Evolutionary conservation across 2,797 vertebrate genomes (phyloP).

Genomic region (Malacoctenus gilli): DNA sequence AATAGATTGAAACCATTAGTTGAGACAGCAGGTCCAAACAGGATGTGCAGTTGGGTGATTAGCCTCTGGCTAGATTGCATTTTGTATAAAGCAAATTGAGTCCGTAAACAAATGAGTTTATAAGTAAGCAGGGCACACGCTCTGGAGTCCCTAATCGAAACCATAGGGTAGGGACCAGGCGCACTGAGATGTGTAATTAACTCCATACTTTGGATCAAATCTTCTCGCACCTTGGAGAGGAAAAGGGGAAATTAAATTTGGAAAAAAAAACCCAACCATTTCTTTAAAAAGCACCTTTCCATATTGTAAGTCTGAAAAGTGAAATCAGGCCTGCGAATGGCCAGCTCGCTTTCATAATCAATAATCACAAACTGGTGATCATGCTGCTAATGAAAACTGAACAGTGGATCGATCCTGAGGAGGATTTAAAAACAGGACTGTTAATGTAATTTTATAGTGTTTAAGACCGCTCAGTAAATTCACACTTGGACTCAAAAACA

Average conservation of each 20-base stretch:
- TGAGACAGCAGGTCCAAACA: slow-evolving; percentile 23
- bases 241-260: slow-evolving; percentile 38
- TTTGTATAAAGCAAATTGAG: slow-evolving; percentile 54
- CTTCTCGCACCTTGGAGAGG: not conserved
- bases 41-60: slow-evolving; percentile 31
- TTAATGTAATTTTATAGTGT: slow-evolving; percentile 5
- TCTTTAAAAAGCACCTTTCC: slow-evolving; percentile 71
- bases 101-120: slow-evolving; percentile 65
- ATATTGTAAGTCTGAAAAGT: slow-evolving; percentile 73
- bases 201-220: slow-evolving; percentile 46
- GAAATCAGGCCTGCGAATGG: slow-evolving; percentile 49
- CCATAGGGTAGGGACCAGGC: slow-evolving; percentile 54
- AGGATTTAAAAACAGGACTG: not conserved
- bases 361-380: slow-evolving; percentile 14
- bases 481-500: slow-evolving; percentile 7
- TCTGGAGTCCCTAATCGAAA: slow-evolving; percentile 63
- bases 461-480: slow-evolving; percentile 9
- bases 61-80: slow-evolving; percentile 43
- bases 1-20: slow-evolving; percentile 39
- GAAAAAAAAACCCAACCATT: slow-evolving; percentile 67
- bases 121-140: slow-evolving; percentile 46
- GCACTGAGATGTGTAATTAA: slow-evolving; percentile 74
- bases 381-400: no score
- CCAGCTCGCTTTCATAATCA: slow-evolving; percentile 18
- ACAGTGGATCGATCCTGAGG: not conserved